These are phyloP conservation scores for Panopea generosa DNA, from an alignment of 2,888 invertebrate genomes.

Conservation along the genomic window DNA sequence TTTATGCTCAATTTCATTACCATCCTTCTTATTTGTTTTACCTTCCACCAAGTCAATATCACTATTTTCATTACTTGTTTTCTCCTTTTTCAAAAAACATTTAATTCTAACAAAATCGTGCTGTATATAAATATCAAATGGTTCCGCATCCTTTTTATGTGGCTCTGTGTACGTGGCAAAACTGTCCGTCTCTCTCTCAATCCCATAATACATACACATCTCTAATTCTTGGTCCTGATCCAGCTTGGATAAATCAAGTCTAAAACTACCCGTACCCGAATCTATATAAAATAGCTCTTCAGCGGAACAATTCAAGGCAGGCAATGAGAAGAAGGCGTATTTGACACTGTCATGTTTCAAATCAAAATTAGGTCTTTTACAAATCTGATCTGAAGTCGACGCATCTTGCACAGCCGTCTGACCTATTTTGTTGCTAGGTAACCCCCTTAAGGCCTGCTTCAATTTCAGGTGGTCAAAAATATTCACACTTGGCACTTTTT, in stretches of 20 bases:
- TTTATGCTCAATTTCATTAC: too few relatives aligned
- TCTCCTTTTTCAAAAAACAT: conserved; percentile 61
- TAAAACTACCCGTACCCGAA: conserved; percentile 52
- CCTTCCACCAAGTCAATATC: conserved; percentile 4
- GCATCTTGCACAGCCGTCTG: not conserved
- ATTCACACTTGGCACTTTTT: conserved; percentile 25
- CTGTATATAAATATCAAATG: conserved; percentile 67
- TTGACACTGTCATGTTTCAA: conserved; percentile 72
- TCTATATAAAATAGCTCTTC: conserved; percentile 68
- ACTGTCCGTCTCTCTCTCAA: conserved; percentile 71
- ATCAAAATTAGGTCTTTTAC: conserved; percentile 67
- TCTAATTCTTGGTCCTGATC: conserved; percentile 61
- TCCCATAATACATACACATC: conserved; percentile 70
- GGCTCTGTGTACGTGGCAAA: conserved; percentile 66
- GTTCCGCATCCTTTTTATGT: conserved; percentile 49
- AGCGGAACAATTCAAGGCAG: conserved; percentile 68
- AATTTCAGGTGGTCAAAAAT: conserved; percentile 43
- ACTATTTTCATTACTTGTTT: conserved; percentile 17
- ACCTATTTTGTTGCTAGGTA: not conserved
- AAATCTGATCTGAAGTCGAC: conserved; percentile 45
- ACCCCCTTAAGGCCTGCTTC: conserved; percentile 18
- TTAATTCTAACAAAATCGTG: conserved; percentile 76
- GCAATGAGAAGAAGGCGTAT: conserved; percentile 68
- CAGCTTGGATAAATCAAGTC: conserved; percentile 60
- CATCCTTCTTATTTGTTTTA: too few relatives aligned